phyloP scores from a whole-genome alignment of 1,140 invertebrate genomes.

The Portunus trituberculatus region DNA sequence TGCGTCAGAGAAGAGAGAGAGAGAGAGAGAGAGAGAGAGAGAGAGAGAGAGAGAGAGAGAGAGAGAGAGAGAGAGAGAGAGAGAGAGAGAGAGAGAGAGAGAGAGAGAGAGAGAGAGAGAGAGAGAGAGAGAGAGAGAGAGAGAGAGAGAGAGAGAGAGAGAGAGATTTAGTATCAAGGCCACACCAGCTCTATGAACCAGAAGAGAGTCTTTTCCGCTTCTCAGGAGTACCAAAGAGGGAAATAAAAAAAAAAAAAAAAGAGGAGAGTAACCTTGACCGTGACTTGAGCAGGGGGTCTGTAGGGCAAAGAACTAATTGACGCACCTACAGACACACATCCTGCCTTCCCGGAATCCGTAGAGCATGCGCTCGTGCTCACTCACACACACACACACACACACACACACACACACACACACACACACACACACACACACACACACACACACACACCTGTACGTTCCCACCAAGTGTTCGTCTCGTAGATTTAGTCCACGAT shows the following conservation, averaged over 20 bases:
- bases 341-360: background rate
- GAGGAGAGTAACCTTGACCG: background rate
- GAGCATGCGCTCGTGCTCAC: background rate
- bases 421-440: no score
- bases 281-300: background rate
- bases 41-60: slow-evolving; percentile 11
- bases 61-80: slow-evolving; percentile 11
- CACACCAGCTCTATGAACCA: no score
- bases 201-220: no score
- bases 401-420: no score
- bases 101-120: slow-evolving; percentile 15
- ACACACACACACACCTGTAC: no score
- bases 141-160: background rate
- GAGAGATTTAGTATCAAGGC: background rate
- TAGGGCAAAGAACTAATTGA: background rate
- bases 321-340: background rate
- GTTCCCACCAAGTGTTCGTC: no score
- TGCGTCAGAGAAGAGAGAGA: background rate
- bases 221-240: background rate
- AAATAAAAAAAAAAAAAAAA: no score
- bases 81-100: slow-evolving; percentile 15
- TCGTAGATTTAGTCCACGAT: no score
- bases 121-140: background rate
- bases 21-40: no score
- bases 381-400: background rate